A percentile compares a stretch with the other conserved stretches of the same genome.
These are phyloP conservation scores for Montipora sp. DNA, from an alignment of 64 coral and sea anemone genomes.

Conservation along the genomic window DNA sequence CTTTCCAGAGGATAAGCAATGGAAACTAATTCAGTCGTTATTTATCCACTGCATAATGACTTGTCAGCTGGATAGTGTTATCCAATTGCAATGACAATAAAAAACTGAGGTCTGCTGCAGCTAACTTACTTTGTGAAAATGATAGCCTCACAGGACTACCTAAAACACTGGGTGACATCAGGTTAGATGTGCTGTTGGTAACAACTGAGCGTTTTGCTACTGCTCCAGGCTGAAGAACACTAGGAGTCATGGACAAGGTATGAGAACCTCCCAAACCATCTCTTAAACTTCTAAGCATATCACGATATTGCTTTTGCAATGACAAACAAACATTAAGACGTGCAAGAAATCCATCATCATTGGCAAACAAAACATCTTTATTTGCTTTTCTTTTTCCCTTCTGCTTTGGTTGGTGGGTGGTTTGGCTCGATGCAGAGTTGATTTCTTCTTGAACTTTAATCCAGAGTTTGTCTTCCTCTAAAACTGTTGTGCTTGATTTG, in stretches of 20 bases:
- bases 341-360: constrained; percentile 83
- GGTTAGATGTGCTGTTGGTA: constrained; percentile 75
- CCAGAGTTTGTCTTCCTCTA: constrained; percentile 94
- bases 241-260: constrained; percentile 68
- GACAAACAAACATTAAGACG: constrained; percentile 85
- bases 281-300: constrained; percentile 90
- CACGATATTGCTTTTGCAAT: constrained; percentile 94
- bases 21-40: too few species aligned
- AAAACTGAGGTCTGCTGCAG: neutral
- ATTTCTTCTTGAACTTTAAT: constrained; percentile 84
- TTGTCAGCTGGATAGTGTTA: too few species aligned
- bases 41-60: too few species aligned
- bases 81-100: too few species aligned
- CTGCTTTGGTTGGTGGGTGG: constrained; percentile 20
- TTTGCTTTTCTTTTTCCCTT: constrained; percentile 77
- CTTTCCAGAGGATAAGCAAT: too few species aligned
- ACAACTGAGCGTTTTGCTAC: constrained; percentile 52
- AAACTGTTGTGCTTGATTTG: constrained; percentile 52
- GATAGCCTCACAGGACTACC: constrained; percentile 61
- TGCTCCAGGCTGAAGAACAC: constrained; percentile 32
- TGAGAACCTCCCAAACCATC: constrained; percentile 86
- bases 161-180: constrained; percentile 75
- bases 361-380: constrained; percentile 55
- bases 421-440: neutral
- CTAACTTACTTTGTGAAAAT: constrained; percentile 74